Evolutionary conservation across 2,113 vertebrate species (phyloP).

Genomic region (Cisticola juncidis): DNA sequence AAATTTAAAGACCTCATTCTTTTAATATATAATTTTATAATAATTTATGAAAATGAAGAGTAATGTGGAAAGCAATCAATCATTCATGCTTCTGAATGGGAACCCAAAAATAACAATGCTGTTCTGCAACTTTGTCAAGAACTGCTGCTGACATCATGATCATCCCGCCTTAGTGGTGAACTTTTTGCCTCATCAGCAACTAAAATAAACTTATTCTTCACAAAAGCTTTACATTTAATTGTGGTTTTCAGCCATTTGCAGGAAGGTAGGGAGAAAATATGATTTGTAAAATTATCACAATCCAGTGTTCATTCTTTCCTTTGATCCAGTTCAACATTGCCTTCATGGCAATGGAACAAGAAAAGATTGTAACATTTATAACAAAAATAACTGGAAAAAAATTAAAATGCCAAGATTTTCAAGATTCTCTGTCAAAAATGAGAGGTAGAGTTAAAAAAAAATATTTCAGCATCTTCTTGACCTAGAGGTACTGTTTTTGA

Average conservation of each 20-base stretch:
- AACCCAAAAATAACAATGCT: constrained; percentile 57
- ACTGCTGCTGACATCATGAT: constrained; percentile 41
- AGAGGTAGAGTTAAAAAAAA: background rate
- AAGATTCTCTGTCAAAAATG: background rate
- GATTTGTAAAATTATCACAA: background rate
- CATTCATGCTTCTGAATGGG: constrained; percentile 51
- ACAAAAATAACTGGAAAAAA: background rate
- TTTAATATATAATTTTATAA: constrained; percentile 49
- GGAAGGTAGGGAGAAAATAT: background rate
- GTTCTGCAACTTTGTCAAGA: constrained; percentile 52
- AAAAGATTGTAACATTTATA: background rate
- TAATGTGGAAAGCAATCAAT: constrained; percentile 49
- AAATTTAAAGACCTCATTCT: constrained; percentile 13
- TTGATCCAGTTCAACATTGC: background rate
- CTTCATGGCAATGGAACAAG: background rate
- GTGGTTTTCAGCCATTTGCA: constrained; percentile 6
- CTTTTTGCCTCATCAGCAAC: constrained; percentile 46
- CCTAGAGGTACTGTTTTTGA: background rate
- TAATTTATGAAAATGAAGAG: constrained; percentile 50
- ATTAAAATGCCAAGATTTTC: background rate
- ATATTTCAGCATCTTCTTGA: background rate
- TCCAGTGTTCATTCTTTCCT: background rate
- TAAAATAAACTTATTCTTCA: constrained; percentile 36
- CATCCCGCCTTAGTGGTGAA: constrained; percentile 7
- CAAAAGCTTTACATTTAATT: constrained; percentile 33